Evolutionary conservation across 2,797 vertebrate genomes (phyloP).

Genomic region (Myotis planiceps): DNA sequence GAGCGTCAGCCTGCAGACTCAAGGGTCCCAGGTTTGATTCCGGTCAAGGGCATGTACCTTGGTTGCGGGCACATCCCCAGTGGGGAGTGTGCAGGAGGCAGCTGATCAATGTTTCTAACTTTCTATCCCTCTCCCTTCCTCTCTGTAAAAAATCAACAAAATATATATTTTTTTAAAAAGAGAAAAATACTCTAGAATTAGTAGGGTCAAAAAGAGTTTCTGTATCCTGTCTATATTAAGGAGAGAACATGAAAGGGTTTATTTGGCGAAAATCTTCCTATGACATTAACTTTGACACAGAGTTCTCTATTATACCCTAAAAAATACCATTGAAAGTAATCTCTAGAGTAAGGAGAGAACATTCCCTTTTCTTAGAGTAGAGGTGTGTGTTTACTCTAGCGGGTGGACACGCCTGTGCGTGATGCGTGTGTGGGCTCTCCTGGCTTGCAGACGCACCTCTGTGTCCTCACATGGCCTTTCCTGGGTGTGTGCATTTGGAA

Average conservation of each 20-base stretch:
- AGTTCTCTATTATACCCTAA: not conserved
- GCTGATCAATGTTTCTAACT: too few relatives aligned
- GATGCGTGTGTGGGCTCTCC: not conserved
- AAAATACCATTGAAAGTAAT: not conserved
- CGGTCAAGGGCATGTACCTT: too few relatives aligned
- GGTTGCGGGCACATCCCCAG: too few relatives aligned
- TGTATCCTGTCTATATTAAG: not conserved
- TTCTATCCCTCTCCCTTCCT: too few relatives aligned
- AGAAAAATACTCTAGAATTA: not conserved
- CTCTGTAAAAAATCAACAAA: too few relatives aligned
- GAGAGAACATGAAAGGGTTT: not conserved
- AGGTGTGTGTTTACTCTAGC: not conserved
- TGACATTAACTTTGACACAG: not conserved
- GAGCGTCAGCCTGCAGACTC: too few relatives aligned
- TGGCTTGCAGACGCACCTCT: not conserved
- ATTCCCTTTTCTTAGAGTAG: not conserved
- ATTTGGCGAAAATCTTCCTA: not conserved
- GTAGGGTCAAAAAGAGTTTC: not conserved
- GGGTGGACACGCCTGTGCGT: too few relatives aligned
- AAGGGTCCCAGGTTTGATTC: too few relatives aligned
- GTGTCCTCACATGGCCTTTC: not conserved
- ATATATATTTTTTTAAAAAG: not conserved
- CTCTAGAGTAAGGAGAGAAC: not conserved
- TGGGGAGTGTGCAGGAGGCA: too few relatives aligned
- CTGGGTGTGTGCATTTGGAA: not conserved